Evolutionary conservation across 2,113 vertebrate species (phyloP), one percentile per base, ranked within the genome.

Genomic region (Tupaia chinensis): DNA sequence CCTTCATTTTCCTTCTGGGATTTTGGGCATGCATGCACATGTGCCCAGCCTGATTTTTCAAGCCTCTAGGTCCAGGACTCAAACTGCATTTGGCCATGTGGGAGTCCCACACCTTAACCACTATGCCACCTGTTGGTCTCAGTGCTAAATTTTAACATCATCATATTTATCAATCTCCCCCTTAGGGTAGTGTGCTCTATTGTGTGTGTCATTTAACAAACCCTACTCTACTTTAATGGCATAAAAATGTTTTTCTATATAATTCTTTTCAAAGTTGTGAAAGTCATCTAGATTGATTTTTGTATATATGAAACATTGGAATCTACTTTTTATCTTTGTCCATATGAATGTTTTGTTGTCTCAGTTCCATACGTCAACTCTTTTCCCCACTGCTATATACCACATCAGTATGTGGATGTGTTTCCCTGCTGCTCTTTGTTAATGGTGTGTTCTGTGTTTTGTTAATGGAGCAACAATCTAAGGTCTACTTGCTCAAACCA

Each of bases 251-350:
- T 86, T 77, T 84, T 56, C 53, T 72, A 16, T 72, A 9, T 32
- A 60, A 60, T 90, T 86, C 58, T 63, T 87, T 25, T 22, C 63
- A 78, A 61, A 54, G 27, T 84, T 83, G 73, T 92, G 65, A 56
- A 70, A 65, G n/a, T 63, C 23, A 70, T 5, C 44, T 70, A 60
- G 70, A 61, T 91, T 87, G 66, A 84, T 82, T 87, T 91, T 66
- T 86, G 16, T n/a, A 4, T 69, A 20, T 44, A 22, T 10, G 3
- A 44, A n/a, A 74, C 27, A 9, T 32, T 54, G 13, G 29, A 58
- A 54, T 68, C 61, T 79, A 70, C 72, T 77, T 73, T 73, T 63
- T 34, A 72, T 54, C n/a, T 65, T 65, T 82, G 60, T 56, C 53
- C 17, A 69, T 27, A 19, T 82, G 32, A 56, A 53, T 61, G 27